Base-by-base conservation (phyloP, 2,113 vertebrate species). In the Pomatorhinus ruficollis region DNA sequence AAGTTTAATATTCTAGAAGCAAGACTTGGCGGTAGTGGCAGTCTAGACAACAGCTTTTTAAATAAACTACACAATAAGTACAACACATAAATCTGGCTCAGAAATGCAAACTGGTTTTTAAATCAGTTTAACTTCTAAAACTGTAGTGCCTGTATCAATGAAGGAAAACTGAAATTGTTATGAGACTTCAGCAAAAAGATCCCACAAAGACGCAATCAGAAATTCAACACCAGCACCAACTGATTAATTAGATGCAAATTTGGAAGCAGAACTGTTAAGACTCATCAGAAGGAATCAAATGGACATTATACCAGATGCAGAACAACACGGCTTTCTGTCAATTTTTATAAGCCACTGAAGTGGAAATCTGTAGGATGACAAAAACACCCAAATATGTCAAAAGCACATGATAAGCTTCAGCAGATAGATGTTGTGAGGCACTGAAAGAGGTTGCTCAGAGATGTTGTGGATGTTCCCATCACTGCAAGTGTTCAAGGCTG, bases 1-100 rank as follows among this genome's bases (percentile, higher is more conserved):
- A 87, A 89, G 35, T 30, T 94, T 89, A 93, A 96, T 86, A 93
- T 93, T 93, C 82, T 77, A 89, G 69, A 90, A 89, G 54, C 61
- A 92, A 50, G 33, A 70, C 47, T 91, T 93, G 50, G 59, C 69
- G 75, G 47, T 44, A 95, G 45, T 22, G 75, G 39, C 37, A 92
- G 68, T 79, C 81, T 87, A 89, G 80, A 94, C 66, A 95, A 64
- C 31, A 87, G 14, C 50, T 76, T 87, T 75, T 93, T 10, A 69
- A 86, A 84, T 77, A 80, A 85, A 83, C 15, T 60, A 49, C 59
- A 70, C 53, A 77, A 31, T 84, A 84, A 90, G 28, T 47, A 52
- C 19, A 71, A 64, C 12, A 60, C 22, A 71, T 66, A 83, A 71
- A 40, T 86, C 49, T 85, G 64, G 5, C 49, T 92, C 64, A 79